Conservation (phyloP, 2,113 vertebrate species). For the Sinocyclocheilus anophthalmus region DNA sequence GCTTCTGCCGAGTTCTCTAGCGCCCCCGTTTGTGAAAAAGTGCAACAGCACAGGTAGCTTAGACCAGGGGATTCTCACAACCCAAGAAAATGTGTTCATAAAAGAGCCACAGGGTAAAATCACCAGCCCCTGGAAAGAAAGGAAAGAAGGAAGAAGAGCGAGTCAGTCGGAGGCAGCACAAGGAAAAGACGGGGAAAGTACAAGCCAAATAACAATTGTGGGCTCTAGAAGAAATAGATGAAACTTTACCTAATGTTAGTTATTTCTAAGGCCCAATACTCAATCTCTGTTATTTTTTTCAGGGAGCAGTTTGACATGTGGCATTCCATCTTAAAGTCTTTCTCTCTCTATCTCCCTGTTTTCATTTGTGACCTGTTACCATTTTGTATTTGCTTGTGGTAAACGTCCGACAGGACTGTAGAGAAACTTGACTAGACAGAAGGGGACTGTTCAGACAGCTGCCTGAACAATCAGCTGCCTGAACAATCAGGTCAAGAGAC, state of each 20-base stretch:
- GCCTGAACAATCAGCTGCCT: slow-evolving; percentile 43
- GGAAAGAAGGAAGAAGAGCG: slow-evolving; percentile 45
- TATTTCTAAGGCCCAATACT: slow-evolving; percentile 67
- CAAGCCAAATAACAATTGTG: slow-evolving; percentile 73
- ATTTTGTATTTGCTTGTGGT: slow-evolving; percentile 63
- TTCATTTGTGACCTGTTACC: slow-evolving; percentile 68
- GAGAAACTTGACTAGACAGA: slow-evolving; percentile 45
- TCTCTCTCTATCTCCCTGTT: slow-evolving; percentile 57
- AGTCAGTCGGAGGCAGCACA: slow-evolving; percentile 40
- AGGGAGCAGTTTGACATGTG: slow-evolving; percentile 67
- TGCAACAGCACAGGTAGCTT: slow-evolving; percentile 94
- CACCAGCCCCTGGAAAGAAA: slow-evolving; percentile 69
- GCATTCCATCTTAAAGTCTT: slow-evolving; percentile 62
- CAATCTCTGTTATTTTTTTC: slow-evolving; percentile 68
- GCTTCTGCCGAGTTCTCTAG: slow-evolving; percentile 78
- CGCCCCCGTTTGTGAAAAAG: slow-evolving; percentile 78
- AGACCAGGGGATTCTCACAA: slow-evolving; percentile 71
- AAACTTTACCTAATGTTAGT: slow-evolving; percentile 66
- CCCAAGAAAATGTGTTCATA: slow-evolving; percentile 25
- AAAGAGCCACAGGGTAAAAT: slow-evolving; percentile 70
- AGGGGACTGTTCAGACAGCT: slow-evolving; percentile 49
- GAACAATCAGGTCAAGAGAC: slow-evolving; percentile 62
- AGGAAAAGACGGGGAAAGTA: slow-evolving; percentile 67
- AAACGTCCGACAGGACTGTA: slow-evolving; percentile 51
- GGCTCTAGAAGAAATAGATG: slow-evolving; percentile 79